A percentile compares a stretch with the other conserved stretches of the same genome.
Conservation (phyloP, 2,888 invertebrate genomes). For the Drosophila cyrtoloma region DNA sequence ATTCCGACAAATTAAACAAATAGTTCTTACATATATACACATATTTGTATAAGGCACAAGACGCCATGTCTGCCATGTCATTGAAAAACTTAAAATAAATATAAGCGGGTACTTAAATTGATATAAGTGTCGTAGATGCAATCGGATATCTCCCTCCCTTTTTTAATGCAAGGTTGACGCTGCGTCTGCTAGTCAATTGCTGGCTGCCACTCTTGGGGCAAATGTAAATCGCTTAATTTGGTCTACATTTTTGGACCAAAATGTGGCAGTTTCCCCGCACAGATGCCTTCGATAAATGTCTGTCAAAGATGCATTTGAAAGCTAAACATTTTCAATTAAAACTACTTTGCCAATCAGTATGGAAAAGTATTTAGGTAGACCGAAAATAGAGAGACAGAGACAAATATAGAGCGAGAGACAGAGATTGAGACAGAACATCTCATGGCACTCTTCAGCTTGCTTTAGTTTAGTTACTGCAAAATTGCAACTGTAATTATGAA, state of each 20-base stretch:
- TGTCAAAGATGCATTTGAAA: slow-evolving; percentile 45
- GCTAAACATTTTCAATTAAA: slow-evolving; percentile 81
- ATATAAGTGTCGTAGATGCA: slow-evolving; percentile 44
- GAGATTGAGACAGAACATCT: slow-evolving; percentile 3
- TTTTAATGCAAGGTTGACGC: slow-evolving; percentile 17
- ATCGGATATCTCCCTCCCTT: no score
- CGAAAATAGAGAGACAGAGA: slow-evolving; percentile 1
- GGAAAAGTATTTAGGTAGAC: slow-evolving; percentile 43
- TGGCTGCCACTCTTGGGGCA: slow-evolving; percentile 29
- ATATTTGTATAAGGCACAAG: neutral
- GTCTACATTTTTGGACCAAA: slow-evolving; percentile 45
- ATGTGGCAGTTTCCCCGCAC: slow-evolving; percentile 11
- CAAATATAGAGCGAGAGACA: neutral
- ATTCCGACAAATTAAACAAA: slow-evolving; percentile 67
- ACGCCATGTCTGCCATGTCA: slow-evolving; percentile 8
- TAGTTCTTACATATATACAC: slow-evolving; percentile 11
- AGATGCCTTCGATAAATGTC: slow-evolving; percentile 16
- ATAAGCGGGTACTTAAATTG: slow-evolving; percentile 34
- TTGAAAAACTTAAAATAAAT: slow-evolving; percentile 7
- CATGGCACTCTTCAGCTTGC: slow-evolving; percentile 5
- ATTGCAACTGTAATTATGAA: slow-evolving; percentile 78
- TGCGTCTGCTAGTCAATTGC: slow-evolving; percentile 29
- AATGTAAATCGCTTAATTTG: slow-evolving; percentile 54
- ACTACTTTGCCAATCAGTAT: slow-evolving; percentile 76
- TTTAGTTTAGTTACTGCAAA: slow-evolving; percentile 28